Evolutionary conservation across 37 sponge, comb jelly and placozoan species (phyloP).

Genomic region (Chondrilla cf. caribensis): DNA sequence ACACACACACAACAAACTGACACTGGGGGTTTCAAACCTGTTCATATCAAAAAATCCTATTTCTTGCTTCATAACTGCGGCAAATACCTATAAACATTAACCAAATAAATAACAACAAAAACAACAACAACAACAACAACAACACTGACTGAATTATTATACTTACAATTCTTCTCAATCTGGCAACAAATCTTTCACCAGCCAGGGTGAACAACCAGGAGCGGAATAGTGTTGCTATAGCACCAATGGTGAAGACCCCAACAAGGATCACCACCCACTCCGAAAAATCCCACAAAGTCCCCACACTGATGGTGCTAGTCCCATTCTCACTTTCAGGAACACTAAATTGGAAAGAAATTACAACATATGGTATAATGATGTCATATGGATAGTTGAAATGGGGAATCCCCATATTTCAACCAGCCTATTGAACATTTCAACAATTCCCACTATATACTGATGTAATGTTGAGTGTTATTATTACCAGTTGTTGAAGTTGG

Average conservation of each 20-base stretch:
- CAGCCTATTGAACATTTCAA: too few relatives aligned
- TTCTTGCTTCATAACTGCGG: constrained; percentile 70
- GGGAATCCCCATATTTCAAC: too few relatives aligned
- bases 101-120: background rate
- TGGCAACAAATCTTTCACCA: constrained; percentile 78
- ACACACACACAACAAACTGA: constrained; percentile 25
- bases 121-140: background rate
- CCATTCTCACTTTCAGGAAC: constrained; percentile 1
- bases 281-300: background rate
- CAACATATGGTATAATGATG: background rate
- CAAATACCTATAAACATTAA: constrained; percentile 60
- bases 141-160: too few relatives aligned
- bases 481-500: constrained; percentile 32
- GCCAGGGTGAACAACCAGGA: constrained; percentile 57
- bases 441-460: background rate
- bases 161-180: constrained; percentile 63
- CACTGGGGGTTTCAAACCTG: too few relatives aligned
- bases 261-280: constrained; percentile 44
- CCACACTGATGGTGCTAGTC: background rate
- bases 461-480: too few relatives aligned
- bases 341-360: background rate
- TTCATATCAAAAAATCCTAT: constrained; percentile 85
- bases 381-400: too few relatives aligned
- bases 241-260: constrained; percentile 54
- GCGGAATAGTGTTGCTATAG: constrained; percentile 48